These are phyloP conservation scores for Cheiracanthium punctorium DNA, from an alignment of 2,888 invertebrate species.

Conservation along the genomic window DNA sequence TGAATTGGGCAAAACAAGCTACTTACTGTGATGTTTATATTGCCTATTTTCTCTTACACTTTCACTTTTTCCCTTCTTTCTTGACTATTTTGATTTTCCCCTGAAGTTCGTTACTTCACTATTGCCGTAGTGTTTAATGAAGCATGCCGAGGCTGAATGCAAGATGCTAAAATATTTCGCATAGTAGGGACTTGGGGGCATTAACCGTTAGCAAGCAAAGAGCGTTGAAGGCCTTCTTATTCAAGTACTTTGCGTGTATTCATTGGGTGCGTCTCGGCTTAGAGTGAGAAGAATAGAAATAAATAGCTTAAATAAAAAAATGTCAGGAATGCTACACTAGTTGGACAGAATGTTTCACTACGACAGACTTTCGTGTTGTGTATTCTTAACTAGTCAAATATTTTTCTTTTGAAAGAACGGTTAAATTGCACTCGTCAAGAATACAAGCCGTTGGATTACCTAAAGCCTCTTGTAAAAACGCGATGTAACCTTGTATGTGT, in stretches of 20 bases:
- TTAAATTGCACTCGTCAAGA: slow-evolving; percentile 56
- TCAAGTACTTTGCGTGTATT: slow-evolving; percentile 46
- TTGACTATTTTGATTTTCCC: slow-evolving; percentile 34
- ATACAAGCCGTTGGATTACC: not conserved
- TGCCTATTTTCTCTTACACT: not conserved
- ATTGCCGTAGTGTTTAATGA: slow-evolving; percentile 51
- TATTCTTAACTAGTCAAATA: slow-evolving; percentile 69
- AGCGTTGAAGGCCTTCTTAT: slow-evolving; percentile 40
- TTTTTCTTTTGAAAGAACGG: slow-evolving; percentile 62
- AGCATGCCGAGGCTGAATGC: slow-evolving; percentile 62
- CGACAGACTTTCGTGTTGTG: slow-evolving; percentile 53
- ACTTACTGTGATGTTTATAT: not conserved
- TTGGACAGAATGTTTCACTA: slow-evolving; percentile 43
- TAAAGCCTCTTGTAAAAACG: slow-evolving; percentile 32
- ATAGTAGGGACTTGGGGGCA: slow-evolving; percentile 45
- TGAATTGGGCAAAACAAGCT: not conserved
- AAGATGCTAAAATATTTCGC: slow-evolving; percentile 68
- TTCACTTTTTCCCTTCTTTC: not conserved
- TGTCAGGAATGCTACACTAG: slow-evolving; percentile 32
- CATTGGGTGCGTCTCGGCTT: slow-evolving; percentile 58
- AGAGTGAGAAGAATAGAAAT: slow-evolving; percentile 50
- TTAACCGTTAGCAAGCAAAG: slow-evolving; percentile 62
- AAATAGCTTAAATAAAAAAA: slow-evolving; percentile 59
- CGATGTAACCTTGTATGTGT: not conserved
- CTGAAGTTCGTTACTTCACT: slow-evolving; percentile 34